phyloP scores from a whole-genome alignment of 2,888 invertebrate genomes.

The Meiosimyza decipiens region DNA sequence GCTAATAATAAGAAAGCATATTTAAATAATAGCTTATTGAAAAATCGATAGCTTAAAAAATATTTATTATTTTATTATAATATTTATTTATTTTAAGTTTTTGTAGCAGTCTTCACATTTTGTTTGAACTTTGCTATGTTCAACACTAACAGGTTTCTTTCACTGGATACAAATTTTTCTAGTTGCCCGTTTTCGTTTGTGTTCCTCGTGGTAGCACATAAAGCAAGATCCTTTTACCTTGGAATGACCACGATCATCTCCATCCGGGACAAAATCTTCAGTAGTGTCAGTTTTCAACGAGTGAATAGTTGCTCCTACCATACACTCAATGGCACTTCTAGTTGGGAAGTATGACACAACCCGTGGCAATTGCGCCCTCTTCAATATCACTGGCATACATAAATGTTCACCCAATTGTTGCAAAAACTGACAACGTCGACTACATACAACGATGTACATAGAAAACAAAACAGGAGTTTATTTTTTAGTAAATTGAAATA shows the following conservation, averaged over 20 bases:
- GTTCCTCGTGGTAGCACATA: slow-evolving; percentile 17
- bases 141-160: slow-evolving; percentile 15
- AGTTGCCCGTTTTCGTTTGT: too few species aligned
- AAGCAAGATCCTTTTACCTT: slow-evolving; percentile 21
- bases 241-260: slow-evolving; percentile 23
- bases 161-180: too few species aligned
- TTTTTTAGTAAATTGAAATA: too few species aligned
- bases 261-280: slow-evolving; percentile 18
- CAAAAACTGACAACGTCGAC: slow-evolving; percentile 20
- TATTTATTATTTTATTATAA: too few species aligned
- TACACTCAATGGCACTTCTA: slow-evolving; percentile 4
- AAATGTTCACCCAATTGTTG: slow-evolving; percentile 22
- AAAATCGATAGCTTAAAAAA: too few species aligned
- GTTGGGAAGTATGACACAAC: slow-evolving; percentile 8
- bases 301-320: background rate
- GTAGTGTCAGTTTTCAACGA: background rate
- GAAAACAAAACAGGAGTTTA: background rate
- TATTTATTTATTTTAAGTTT: too few species aligned
- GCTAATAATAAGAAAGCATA: too few species aligned
- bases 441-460: slow-evolving; percentile 2
- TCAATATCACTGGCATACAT: too few species aligned
- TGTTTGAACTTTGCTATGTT: background rate
- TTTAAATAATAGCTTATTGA: too few species aligned
- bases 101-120: too few species aligned
- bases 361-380: background rate